Evolutionary conservation across 2,888 invertebrate species (phyloP).

Genomic region (Drosophila algonquin): DNA sequence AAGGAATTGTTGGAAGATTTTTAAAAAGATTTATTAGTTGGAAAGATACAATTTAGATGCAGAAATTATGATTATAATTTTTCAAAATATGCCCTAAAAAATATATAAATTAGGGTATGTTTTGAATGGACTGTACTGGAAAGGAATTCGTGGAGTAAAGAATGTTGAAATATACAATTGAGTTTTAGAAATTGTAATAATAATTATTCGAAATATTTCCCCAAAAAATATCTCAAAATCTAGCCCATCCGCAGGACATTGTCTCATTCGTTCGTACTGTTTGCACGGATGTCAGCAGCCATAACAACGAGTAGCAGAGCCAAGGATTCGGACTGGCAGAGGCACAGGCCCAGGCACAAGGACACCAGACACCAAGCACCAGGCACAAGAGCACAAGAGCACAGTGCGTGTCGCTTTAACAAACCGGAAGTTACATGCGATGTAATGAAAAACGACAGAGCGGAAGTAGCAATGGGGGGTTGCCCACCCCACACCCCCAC

Average conservation of each 20-base stretch:
- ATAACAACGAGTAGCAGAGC: constrained; percentile 52
- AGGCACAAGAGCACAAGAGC: constrained; percentile 18
- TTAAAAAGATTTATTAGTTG: too few species aligned
- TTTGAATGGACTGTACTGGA: background rate
- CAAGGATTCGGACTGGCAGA: background rate
- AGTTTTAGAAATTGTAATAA: too few species aligned
- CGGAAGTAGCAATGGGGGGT: constrained; percentile 70
- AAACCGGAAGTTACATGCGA: constrained; percentile 80
- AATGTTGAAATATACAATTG: background rate
- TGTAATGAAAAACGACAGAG: constrained; percentile 78
- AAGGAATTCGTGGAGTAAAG: background rate
- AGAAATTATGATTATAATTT: too few species aligned
- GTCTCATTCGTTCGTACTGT: constrained; percentile 50
- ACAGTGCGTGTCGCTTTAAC: constrained; percentile 77
- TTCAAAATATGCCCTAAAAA: too few species aligned
- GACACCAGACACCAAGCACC: constrained; percentile 14
- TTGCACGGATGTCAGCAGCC: constrained; percentile 73
- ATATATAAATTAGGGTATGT: background rate
- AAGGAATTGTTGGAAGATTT: too few species aligned
- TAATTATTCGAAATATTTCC: too few species aligned
- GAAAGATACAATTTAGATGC: too few species aligned
- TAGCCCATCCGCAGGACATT: background rate
- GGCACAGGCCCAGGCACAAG: constrained; percentile 31
- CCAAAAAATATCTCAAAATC: too few species aligned
- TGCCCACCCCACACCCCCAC: constrained; percentile 25